Base-by-base conservation (phyloP, 2,797 vertebrate species). In the Alexandromys oeconomus region DNA sequence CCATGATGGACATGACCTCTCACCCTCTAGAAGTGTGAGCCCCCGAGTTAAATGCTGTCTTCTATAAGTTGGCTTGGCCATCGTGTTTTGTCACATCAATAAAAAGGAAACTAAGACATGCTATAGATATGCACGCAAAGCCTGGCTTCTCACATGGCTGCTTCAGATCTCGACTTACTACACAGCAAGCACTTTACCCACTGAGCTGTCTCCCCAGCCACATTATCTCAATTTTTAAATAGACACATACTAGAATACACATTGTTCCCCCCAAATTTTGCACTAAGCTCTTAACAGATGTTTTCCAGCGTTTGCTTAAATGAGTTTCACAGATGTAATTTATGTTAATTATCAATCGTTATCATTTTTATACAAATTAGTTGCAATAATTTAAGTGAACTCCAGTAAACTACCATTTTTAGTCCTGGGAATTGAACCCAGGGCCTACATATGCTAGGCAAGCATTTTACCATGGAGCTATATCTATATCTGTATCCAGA, bases 251-350 rank as follows among this genome's bases (percentile, higher is more conserved):
- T 90, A 79, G 48, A 37, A 63, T 71, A 82, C 4, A 88, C 29
- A 94, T 91, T 92, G 65, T 78, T 82, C 34, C 89, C 67, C 29
- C 13, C 23, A 87, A 37, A 85, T 85, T 91, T 95, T 81, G 13
- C 71, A 43, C 77, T 88, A 87, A 94, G 89, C 19, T 80, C 69
- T 93, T 74, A 4, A 89, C 73, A 96, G 76, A 88, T 76, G 13
- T 93, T 54, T 92, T 96, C 61, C 40, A 81, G n/a, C 92, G 69
- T 95, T 92, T 88, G 27, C 54, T 67, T 89, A 95, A 91, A 74
- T 87, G 29, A 94, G 25, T 63, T 61, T 81, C 59, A 65, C 74
- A 89, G 63, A 65, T 78, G 1, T 46, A 78, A 59, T 69, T 94
- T 57, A 46, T 79, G 17, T 87, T 95, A 88, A 91, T 86, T 96